phyloP scores from a whole-genome alignment of 2,113 vertebrate genomes.

The Eira barbara region DNA sequence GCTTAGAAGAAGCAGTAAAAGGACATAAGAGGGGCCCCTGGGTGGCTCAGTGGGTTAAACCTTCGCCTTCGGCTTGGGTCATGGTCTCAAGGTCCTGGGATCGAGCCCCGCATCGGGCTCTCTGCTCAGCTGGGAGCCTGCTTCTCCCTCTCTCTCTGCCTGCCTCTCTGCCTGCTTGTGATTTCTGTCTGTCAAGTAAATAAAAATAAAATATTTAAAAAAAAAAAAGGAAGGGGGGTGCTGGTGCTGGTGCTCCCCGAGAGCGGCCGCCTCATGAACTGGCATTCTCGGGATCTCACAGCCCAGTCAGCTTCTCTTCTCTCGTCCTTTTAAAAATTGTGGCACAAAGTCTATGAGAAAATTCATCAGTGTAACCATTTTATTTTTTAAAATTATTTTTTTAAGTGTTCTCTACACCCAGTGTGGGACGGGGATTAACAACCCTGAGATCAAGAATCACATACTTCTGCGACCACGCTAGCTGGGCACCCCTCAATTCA shows the following conservation, averaged over 20 bases:
- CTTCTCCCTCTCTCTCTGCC: no score
- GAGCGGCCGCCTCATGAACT: accelerated
- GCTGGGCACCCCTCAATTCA: not conserved
- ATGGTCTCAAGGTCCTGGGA: no score
- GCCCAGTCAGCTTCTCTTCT: not conserved
- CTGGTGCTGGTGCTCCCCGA: accelerated
- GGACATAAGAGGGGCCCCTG: not conserved
- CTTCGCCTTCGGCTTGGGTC: no score
- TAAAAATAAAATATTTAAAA: no score
- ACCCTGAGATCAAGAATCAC: not conserved
- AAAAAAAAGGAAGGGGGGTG: no score
- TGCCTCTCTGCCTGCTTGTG: no score
- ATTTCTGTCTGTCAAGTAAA: no score
- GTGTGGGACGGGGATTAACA: not conserved
- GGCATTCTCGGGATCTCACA: not conserved
- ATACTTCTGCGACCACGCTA: not conserved
- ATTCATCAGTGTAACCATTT: not conserved
- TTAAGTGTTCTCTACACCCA: not conserved
- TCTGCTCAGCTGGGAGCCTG: no score
- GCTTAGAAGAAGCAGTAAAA: not conserved
- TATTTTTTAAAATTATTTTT: not conserved
- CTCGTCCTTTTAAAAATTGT: not conserved
- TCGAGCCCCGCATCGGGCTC: no score
- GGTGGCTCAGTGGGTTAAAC: no score
- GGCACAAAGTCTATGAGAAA: no score